Evolutionary conservation across 92 coral and sea anemone species (phyloP), one percentile per base, ranked within the genome.

Genomic region (Palythoa heliodiscus): DNA sequence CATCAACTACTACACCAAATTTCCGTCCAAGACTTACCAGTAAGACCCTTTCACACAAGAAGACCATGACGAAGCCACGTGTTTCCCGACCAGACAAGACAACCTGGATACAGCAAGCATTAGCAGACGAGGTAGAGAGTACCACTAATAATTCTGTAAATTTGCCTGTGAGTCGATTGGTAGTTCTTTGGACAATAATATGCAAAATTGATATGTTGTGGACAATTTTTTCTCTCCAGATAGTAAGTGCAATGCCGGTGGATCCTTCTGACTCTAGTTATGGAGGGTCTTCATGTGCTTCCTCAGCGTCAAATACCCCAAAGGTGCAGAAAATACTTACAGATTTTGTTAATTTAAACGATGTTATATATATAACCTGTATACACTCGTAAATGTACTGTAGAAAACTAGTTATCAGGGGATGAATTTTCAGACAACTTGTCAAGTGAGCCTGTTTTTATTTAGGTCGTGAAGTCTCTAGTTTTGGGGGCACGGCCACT

Each of bases 241-340:
- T 94, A 25, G 94, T 91, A n/a, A 90, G 80, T 67, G 91, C 89
- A 48, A 71, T 94, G 82, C 86, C 95, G 3, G 66, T 72, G 70
- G 91, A 87, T 71, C 52, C 78, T 40, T 74, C 91, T 55, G 89
- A 86, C 7, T 67, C 81, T 0, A 84, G 86, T 64, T 93, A 91
- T 57, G 86, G 92, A 50, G 86, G 93, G 11, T 97, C 99, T 7
- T 89, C 99, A 14, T 75, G 81, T 72, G 76, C 90, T 74, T 97
- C 98, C 57, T 94, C 98, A 29, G 87, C 86, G 73, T 84, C 98
- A 13, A 92, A 84, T 64, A 88, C 98, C 16, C 98, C 98, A 6
- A 86, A 91, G 95, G 98, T 95, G 74, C 15, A n/a, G 38, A 23
- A 29, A 58, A 3, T 4, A 4, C 5, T 69, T 10, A 69, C 73